Evolutionary conservation across 2,888 invertebrate genomes (phyloP).

Genomic region (Drosophila neoperkinsi): DNA sequence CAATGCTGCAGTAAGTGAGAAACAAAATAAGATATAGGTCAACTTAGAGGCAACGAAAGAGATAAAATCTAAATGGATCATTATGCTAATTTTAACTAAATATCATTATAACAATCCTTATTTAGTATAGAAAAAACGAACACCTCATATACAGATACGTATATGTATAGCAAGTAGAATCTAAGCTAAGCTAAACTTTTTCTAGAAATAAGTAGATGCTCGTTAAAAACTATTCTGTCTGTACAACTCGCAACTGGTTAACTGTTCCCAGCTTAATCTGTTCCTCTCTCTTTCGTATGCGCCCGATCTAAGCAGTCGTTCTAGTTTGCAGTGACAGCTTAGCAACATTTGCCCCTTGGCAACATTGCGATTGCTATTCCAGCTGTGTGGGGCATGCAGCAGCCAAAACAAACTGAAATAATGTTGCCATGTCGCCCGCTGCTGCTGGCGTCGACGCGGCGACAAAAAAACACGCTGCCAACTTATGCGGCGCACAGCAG

Average conservation of each 20-base stretch:
- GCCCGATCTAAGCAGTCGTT: slow-evolving; percentile 13
- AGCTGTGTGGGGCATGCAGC: slow-evolving; percentile 7
- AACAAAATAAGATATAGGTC: neutral
- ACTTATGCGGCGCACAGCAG: slow-evolving; percentile 77
- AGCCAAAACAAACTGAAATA: neutral
- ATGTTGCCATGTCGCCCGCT: slow-evolving; percentile 60
- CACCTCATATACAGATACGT: neutral
- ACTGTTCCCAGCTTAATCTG: slow-evolving; percentile 1
- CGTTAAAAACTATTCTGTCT: neutral
- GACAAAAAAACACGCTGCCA: slow-evolving; percentile 79
- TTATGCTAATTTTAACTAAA: neutral
- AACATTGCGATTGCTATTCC: slow-evolving; percentile 30
- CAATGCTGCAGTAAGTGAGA: neutral
- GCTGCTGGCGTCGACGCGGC: slow-evolving; percentile 78
- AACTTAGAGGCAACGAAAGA: neutral
- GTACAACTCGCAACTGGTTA: neutral
- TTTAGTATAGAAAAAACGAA: neutral
- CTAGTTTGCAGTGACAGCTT: slow-evolving; percentile 37
- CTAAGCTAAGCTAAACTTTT: neutral
- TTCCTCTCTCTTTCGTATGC: neutral
- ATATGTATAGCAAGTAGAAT: neutral
- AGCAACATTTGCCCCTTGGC: slow-evolving; percentile 52
- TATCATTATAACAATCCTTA: neutral
- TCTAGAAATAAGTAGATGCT: neutral
- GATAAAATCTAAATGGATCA: neutral